Base-by-base conservation (phyloP, 2,888 invertebrate genomes). In the Microctonus hyperodae region DNA sequence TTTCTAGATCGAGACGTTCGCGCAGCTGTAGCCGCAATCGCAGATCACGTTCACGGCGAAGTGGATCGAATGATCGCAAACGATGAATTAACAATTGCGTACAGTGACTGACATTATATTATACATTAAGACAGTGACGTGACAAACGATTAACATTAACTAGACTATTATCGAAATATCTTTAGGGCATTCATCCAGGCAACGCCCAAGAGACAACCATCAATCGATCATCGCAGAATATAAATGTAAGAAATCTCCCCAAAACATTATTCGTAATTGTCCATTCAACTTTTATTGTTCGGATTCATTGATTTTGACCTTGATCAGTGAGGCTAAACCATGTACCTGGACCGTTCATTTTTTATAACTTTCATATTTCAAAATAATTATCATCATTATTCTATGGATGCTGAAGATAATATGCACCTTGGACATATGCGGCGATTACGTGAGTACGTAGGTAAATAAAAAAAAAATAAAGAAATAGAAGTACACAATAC, bases 1-100 rank as follows among this genome's bases (percentile, higher is more conserved):
- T 16, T 76, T 75, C 22, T 74, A 84, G 83, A 70, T 81, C 82
- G 40, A 79, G 82, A 70, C 83, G 83, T 71, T 84, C 83, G 16
- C 79, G 83, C 62, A 84, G 83, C 68, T 76, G 75, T 68, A 83
- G 83, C 68, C 80, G 83, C 58, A 75, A 74, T 48, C 79, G 83
- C 67, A 78, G 83, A 67, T 84, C 83, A 35, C 83, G 81, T 68
- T 84, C 83, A 59, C 81, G 81, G 57, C 83, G 83, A 64, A 84
- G 83, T 71, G 83, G 83, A 65, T 84, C 83, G 55, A 83, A 78
- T 66, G 83, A 84, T 69, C 81, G 83, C 44, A 84, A 82, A 73
- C 83, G 80, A 81, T 84, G 82, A 79, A 70, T 55, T 37, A 35
- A 25, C 25, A 3, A 37, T 9, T 20, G n/a, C 16, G 16, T 33